Conservation (phyloP, 2,888 invertebrate species). For the Chironomus riparius region DNA sequence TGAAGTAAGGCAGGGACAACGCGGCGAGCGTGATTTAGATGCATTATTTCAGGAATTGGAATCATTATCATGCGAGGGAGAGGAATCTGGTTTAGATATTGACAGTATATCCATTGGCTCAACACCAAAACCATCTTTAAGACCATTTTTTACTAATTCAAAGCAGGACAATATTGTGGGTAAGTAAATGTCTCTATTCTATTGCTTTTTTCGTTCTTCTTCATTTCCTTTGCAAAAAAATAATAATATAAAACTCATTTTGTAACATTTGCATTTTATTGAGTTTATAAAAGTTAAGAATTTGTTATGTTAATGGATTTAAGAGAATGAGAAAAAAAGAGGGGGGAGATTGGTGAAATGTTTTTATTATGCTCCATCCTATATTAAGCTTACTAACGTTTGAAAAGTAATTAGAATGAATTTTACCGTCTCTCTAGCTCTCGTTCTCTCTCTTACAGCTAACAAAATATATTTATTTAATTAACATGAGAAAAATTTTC, state of each 20-base stretch:
- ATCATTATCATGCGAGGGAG: conserved; percentile 74
- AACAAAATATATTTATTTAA: background rate
- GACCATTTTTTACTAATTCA: conserved; percentile 92
- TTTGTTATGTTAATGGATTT: background rate
- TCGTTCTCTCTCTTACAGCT: no score
- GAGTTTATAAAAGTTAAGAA: background rate
- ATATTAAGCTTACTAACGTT: background rate
- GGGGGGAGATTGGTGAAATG: background rate
- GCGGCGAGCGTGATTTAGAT: conserved; percentile 82
- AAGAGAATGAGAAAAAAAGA: background rate
- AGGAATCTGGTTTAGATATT: conserved; percentile 88
- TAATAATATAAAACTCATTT: conserved; percentile 1
- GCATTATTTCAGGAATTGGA: conserved; percentile 93
- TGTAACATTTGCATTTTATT: conserved; percentile 27
- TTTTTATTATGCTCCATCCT: background rate
- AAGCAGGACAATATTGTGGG: conserved; percentile 45
- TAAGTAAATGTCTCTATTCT: conserved; percentile 27
- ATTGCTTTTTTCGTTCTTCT: background rate
- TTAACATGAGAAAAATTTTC: background rate
- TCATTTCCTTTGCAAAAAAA: background rate
- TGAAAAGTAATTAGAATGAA: background rate
- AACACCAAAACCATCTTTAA: conserved; percentile 89
- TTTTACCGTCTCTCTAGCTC: background rate
- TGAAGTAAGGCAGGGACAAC: conserved; percentile 52
- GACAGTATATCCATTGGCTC: conserved; percentile 96